Base-by-base conservation (phyloP, 2,888 invertebrate genomes). In the Muscina levida region DNA sequence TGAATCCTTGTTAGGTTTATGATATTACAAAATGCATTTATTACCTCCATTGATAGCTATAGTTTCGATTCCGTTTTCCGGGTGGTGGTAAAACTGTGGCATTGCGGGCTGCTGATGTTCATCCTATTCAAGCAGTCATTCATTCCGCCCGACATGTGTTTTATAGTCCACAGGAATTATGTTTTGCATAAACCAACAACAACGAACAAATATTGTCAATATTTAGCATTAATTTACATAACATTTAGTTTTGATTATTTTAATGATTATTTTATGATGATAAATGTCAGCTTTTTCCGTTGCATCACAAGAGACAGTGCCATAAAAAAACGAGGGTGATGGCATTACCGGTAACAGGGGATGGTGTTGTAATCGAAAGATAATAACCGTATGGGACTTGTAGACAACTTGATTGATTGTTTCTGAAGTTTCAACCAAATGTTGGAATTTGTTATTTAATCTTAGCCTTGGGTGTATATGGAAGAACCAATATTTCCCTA, bases 211-310 rank as follows among this genome's bases (percentile, higher is more conserved):
- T 71, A 66, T 71, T 77, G 73, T 77, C 77, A 71, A 80, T 77
- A 57, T 73, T 80, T 72, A 68, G 65, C 57, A 76, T 62, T 31
- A 57, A 76, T 80, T 77, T 77, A 80, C 57, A 76, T 73, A 76
- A 76, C 66, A 73, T 76, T 67, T 73, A 73, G 66, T 77, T 80
- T 77, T 73, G 51, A 73, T 71, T 73, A 5, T 51, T 51, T 51
- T 76, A 80, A 80, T 59, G 77, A 73, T 57, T 71, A 59, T 80
- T 80, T 77, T 73, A 80, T 80, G 77, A 77, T 80, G 80, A 80
- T 70, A 80, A 73, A 80, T 80, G 70, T 66, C 31, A 31, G n/a
- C 31, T 70, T 44, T 13, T 73, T 44, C 31, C 6, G 15, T 31
- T 22, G 24, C 24, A 17, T 37, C 17, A n/a, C 51, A 62, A 39